These are phyloP conservation scores for Parnassius orleans DNA, from an alignment of 2,888 invertebrate genomes.

Conservation along the genomic window DNA sequence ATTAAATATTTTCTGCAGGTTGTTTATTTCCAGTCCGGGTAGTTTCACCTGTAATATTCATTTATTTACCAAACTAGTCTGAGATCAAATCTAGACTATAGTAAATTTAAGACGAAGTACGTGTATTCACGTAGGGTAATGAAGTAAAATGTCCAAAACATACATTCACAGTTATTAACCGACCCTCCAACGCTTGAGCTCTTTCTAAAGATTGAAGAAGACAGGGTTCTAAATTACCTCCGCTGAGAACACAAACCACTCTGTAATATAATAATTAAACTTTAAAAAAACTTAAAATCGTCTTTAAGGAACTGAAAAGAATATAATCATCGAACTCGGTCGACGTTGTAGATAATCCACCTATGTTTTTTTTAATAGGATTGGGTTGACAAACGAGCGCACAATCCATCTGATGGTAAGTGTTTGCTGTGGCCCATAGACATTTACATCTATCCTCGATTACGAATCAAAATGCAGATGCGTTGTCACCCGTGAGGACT, in stretches of 20 bases:
- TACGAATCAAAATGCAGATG: too few relatives aligned
- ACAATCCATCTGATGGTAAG: too few relatives aligned
- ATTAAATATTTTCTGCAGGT: slow-evolving; percentile 38
- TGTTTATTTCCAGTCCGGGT: slow-evolving; percentile 27
- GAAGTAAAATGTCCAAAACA: slow-evolving; percentile 1
- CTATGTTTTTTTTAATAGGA: too few relatives aligned
- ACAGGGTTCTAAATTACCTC: slow-evolving; percentile 46
- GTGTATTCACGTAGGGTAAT: background rate
- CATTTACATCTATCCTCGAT: too few relatives aligned
- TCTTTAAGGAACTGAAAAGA: too few relatives aligned
- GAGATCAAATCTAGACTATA: background rate
- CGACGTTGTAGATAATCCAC: too few relatives aligned
- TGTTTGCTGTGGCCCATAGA: too few relatives aligned
- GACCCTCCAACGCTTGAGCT: slow-evolving; percentile 44
- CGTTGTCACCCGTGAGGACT: too few relatives aligned
- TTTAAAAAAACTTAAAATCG: too few relatives aligned
- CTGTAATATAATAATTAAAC: slow-evolving; percentile 36
- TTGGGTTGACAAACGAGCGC: too few relatives aligned
- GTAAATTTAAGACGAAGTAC: background rate
- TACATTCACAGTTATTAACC: slow-evolving; percentile 31
- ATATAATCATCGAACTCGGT: too few relatives aligned
- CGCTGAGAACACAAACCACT: slow-evolving; percentile 54
- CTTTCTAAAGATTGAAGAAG: slow-evolving; percentile 42
- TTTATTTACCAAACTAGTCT: background rate
- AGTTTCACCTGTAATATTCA: slow-evolving; percentile 13